Evolutionary conservation across 1,140 invertebrate genomes (phyloP).

Genomic region (Drosophila sp.): DNA sequence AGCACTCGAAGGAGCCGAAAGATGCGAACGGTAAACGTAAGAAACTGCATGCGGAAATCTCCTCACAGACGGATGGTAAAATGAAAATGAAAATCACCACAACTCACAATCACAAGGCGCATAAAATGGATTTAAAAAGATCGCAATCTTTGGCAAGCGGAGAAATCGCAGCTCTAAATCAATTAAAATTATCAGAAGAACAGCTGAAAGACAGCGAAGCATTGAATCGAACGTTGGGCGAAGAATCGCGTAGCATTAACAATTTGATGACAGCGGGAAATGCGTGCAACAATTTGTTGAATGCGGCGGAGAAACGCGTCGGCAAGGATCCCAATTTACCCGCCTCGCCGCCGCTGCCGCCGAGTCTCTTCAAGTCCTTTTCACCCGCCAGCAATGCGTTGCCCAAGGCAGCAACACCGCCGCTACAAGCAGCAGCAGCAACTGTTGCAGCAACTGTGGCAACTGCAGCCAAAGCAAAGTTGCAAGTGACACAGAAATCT

Average conservation of each 20-base stretch:
- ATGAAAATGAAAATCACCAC: constrained; percentile 83
- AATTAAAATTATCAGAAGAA: constrained; percentile 51
- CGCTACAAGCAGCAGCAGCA: not conserved
- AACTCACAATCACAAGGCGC: constrained; percentile 57
- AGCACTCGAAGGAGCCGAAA: constrained; percentile 81
- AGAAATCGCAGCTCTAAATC: constrained; percentile 52
- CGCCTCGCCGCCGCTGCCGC: constrained; percentile 76
- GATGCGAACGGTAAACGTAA: constrained; percentile 76
- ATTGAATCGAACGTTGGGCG: constrained; percentile 53
- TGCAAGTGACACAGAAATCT: not conserved
- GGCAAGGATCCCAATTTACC: constrained; percentile 59
- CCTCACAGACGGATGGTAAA: constrained; percentile 78
- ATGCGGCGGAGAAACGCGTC: constrained; percentile 13
- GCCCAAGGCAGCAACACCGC: constrained; percentile 14
- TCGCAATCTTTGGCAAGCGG: constrained; percentile 66
- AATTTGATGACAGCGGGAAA: constrained; percentile 49
- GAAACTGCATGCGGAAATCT: constrained; percentile 81
- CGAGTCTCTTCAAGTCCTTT: constrained; percentile 78
- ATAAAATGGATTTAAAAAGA: constrained; percentile 71
- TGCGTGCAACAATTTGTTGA: constrained; percentile 58
- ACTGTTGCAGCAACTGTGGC: not conserved
- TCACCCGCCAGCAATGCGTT: constrained; percentile 22
- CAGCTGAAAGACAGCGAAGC: constrained; percentile 40
- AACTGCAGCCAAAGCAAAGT: constrained; percentile 23
- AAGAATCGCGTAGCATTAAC: constrained; percentile 69